Conservation (phyloP, 2,113 vertebrate species). For the Ophthalmolycus amberensis region DNA sequence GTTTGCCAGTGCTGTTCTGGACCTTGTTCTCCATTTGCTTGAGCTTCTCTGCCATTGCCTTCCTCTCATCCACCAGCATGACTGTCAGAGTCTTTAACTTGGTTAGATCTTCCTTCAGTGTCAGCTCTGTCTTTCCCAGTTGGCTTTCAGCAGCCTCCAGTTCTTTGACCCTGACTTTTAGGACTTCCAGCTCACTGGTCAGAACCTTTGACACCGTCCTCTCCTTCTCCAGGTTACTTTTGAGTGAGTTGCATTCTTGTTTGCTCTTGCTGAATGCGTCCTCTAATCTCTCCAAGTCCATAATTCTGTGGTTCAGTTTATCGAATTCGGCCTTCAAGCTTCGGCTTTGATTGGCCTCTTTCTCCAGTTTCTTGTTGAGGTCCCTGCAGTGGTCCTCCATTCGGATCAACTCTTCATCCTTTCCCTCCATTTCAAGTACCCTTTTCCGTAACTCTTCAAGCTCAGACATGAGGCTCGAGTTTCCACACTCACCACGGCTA, state of each 20-base stretch:
- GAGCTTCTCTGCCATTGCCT: slow-evolving; percentile 92
- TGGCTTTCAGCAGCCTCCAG: slow-evolving; percentile 90
- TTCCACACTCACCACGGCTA: slow-evolving; percentile 90
- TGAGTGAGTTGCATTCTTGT: slow-evolving; percentile 92
- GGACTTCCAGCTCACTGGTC: slow-evolving; percentile 89
- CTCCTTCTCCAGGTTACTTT: slow-evolving; percentile 94
- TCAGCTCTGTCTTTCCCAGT: slow-evolving; percentile 91
- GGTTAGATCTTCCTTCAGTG: slow-evolving; percentile 93
- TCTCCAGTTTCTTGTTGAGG: slow-evolving; percentile 93
- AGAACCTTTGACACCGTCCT: slow-evolving; percentile 90
- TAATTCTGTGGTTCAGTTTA: slow-evolving; percentile 93
- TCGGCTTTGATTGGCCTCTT: slow-evolving; percentile 89
- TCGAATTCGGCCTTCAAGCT: slow-evolving; percentile 92
- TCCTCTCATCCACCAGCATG: slow-evolving; percentile 96
- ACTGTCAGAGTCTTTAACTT: slow-evolving; percentile 97
- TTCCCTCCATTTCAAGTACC: slow-evolving; percentile 96
- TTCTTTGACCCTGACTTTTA: slow-evolving; percentile 91
- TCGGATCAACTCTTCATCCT: slow-evolving; percentile 94
- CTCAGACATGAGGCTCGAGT: slow-evolving; percentile 89
- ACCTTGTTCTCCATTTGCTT: slow-evolving; percentile 95
- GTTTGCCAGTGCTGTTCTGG: slow-evolving; percentile 89
- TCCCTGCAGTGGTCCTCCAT: slow-evolving; percentile 97
- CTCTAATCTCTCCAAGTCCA: slow-evolving; percentile 94
- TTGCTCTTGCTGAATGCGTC: slow-evolving; percentile 95
- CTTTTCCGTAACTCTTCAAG: slow-evolving; percentile 93